Evolutionary conservation across 2,797 vertebrate species (phyloP), one percentile per base, ranked within the genome.

Genomic region (Anguilla megastoma): DNA sequence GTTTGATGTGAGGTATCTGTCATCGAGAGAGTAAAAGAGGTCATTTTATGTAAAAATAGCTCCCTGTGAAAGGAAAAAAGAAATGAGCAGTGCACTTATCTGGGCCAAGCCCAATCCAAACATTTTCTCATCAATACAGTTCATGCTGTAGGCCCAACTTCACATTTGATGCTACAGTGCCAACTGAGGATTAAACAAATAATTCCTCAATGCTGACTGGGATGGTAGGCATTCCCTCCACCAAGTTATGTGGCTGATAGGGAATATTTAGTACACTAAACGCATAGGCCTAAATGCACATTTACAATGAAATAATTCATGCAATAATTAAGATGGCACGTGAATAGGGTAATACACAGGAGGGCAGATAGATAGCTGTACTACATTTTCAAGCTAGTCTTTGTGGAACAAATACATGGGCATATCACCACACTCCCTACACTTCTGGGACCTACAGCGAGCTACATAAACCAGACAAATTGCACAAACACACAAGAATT

Each of bases 31-130:
- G 48, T 71, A 87, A 90, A 89, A 56, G 79, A 90, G 90, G 87
- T 58, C 89, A 87, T 50, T 50, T 66, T 45, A 56, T 86, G 56
- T 48, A 36, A 89, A 87, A 92, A 91, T 92, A 92, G 88, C 85
- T 85, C 45, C 84, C 87, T 89, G 85, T 88, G 63, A 87, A 82
- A 88, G 85, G 83, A 88, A 84, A 16, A 60, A 82, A 74, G 33
- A 76, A 45, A 82, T 88, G 63, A 86, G 79, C 74, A 50, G 87
- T 89, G 83, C 85, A 63, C 84, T 89, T 84, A 83, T 66, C 82
- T 88, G 76, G 88, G 85, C 71, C 88, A 88, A 50, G 85, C 45
- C 18, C 45, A 50, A 48, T 45, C 45, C 41, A 50, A 50, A 50
- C 10, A 50, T 33, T 7, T 48, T 5, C 7, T n/a, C 79, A n/a